These are phyloP conservation scores for Cinara cedri DNA, from an alignment of 2,888 invertebrate species.

Conservation along the genomic window DNA sequence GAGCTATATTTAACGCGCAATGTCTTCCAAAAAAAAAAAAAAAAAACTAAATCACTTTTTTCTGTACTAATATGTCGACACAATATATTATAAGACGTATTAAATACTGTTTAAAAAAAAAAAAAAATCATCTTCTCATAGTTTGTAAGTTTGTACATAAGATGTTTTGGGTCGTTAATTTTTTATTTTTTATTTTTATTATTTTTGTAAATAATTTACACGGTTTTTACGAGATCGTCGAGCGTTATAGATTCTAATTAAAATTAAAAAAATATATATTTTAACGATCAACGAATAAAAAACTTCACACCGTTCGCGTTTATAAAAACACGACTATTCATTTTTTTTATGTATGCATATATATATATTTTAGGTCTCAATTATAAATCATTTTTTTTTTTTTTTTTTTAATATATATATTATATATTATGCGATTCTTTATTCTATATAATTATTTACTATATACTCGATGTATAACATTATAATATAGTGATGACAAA, in stretches of 20 bases:
- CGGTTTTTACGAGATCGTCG: background rate
- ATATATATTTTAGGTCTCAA: no score
- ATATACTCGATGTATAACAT: background rate
- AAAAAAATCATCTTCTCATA: background rate
- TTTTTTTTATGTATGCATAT: no score
- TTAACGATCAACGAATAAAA: no score
- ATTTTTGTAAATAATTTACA: slow-evolving; percentile 26
- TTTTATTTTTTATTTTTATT: background rate
- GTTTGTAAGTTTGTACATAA: slow-evolving; percentile 10
- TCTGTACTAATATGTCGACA: background rate
- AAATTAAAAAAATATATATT: background rate
- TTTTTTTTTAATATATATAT: no score
- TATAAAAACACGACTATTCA: no score
- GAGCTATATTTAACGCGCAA: slow-evolving; percentile 18
- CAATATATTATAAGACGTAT: no score
- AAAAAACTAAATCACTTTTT: no score
- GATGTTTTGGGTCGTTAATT: no score
- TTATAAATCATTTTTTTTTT: no score
- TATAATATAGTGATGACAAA: background rate
- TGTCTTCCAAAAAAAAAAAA: slow-evolving; percentile 33
- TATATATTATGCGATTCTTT: no score
- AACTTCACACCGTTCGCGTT: background rate
- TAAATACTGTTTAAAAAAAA: no score
- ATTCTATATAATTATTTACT: background rate
- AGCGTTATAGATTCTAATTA: background rate